Evolutionary conservation across 2,888 invertebrate genomes (phyloP), one percentile per base, ranked within the genome.

Genomic region (Drosophila subquinaria): DNA sequence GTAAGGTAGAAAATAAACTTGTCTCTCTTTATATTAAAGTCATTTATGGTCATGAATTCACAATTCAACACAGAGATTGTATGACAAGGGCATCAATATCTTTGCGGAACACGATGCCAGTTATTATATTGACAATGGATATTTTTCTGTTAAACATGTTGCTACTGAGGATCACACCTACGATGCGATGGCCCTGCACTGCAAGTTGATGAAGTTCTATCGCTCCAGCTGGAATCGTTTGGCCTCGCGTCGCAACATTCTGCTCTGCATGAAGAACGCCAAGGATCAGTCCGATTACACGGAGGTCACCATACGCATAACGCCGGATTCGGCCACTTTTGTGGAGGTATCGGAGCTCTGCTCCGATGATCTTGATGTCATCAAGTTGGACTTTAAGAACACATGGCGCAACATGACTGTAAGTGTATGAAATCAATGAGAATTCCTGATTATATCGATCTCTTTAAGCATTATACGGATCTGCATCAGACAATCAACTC

Each of bases 371-470:
- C 69, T 90, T 3, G 67, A 91, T 23, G 33, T 72, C 2, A 76
- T 91, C 8, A 80, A 81, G 13, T 48, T 92, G 17, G 65, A 87
- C 3, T 93, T 88, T 55, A 71, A 69, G 13, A 64, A 73, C 2
- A 92, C 92, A 0, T 90, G 90, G 91, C 82, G 89, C n/a, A 92
- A 92, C 71, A 76, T 91, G 52, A 69, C 69, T 40, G 92, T 92
- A 72, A 80, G 83, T 70, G 1, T n/a, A 2, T 13, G 4, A n/a
- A 4, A 20, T 8, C 5, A 10, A 6, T 43, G 10, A n/a, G 13
- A 4, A 13, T 33, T 11, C 1, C 9, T 27, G 5, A 23, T 4
- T 23, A 23, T 33, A 10, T 5, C 9, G 17, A 9, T 43, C 5
- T 5, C 5, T 15, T 13, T 10, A 6, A 92, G 92, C 53, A 65